Evolutionary conservation across 2,113 vertebrate species (phyloP), one percentile per base, ranked within the genome.

Genomic region (Eclectus roratus): DNA sequence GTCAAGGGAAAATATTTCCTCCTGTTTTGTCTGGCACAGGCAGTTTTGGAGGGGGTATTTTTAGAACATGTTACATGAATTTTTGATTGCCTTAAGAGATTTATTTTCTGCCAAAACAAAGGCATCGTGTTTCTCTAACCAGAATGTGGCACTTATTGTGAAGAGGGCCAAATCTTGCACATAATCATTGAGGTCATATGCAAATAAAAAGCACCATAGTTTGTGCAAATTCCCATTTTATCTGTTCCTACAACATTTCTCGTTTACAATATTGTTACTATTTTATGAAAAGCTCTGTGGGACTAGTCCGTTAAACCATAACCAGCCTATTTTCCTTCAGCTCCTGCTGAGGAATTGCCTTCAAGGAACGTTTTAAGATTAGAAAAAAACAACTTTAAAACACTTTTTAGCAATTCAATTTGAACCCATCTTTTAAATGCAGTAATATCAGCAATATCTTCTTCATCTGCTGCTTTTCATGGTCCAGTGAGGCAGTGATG

Each of bases 111-210:
- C 93, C 93, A 96, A 94, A 94, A 95, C 94, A 94, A 95, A 96
- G 92, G 90, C 94, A 94, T 92, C 77, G 0, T 77, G 50, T 97
- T 97, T 93, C 93, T 94, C 65, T 87, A 96, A 90, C 89, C 82
- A 93, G 88, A 96, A 90, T 93, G 50, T 96, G 94, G 93, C 97
- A 97, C 86, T 96, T 79, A 79, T 35, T 89, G 52, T 84, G 82
- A 87, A 58, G 83, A 89, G 18, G 37, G 97, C 97, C 97, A 98
- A 97, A 93, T 93, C 94, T 97, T 96, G 89, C 97, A 97, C 97
- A 96, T 98, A 97, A 97, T 97, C 95, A 97, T 63, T 97, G 95
- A 97, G 91, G 73, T 93, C 95, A 91, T 90, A 86, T 97, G 74
- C 96, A 97, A 96, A 97, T 97, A 97, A 97, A 95, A 97, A 78